Percentiles rank a stretch among this genome's conserved stretches.
Evolutionary conservation across 2,797 vertebrate species (phyloP).

Genomic region (Enteromius viviparus): DNA sequence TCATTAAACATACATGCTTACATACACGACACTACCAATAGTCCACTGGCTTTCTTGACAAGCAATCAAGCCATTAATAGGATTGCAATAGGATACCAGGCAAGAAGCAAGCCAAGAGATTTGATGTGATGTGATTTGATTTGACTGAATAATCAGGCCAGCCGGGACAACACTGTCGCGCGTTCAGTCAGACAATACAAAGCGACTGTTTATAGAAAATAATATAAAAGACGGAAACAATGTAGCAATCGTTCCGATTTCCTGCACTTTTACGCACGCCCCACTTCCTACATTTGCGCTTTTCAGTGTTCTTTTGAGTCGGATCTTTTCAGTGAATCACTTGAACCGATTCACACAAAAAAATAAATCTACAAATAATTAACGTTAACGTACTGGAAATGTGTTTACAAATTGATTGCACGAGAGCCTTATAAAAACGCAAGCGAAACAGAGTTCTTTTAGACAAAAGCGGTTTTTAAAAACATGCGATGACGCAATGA

Average conservation of each 20-base stretch:
- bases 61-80: neutral
- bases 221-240: conserved; percentile 5
- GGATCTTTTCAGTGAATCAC: conserved; percentile 15
- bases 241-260: conserved; percentile 1
- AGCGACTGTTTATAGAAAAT: neutral
- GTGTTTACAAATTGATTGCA: neutral
- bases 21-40: neutral
- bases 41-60: neutral
- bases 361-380: neutral
- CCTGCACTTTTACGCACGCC: conserved; percentile 23
- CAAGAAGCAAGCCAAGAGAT: neutral
- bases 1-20: neutral
- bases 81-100: neutral
- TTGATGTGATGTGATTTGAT: conserved; percentile 16
- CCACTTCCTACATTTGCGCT: conserved; percentile 25
- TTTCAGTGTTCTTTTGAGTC: neutral
- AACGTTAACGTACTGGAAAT: neutral
- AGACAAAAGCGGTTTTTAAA: neutral
- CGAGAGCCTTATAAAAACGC: neutral
- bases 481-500: neutral
- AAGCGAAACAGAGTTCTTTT: neutral
- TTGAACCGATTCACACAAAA: neutral
- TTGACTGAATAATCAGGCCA: conserved; percentile 22
- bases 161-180: neutral
- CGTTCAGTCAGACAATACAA: neutral